phyloP scores from a whole-genome alignment of 2,113 vertebrate species.

The Trogon melanurus region DNA sequence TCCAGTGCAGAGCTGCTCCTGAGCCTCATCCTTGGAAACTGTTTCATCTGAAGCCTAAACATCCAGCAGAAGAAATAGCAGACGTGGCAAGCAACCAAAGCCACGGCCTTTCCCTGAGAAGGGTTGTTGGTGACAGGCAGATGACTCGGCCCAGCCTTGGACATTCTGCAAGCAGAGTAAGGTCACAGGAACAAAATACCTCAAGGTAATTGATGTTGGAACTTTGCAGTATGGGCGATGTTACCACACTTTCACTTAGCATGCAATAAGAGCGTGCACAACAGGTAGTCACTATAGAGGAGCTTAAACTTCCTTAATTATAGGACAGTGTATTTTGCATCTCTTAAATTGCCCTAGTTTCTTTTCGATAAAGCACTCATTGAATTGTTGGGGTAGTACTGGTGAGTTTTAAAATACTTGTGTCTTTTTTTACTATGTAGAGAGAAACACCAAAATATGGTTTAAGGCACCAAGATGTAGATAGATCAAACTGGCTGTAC shows the following conservation, averaged over 20 bases:
- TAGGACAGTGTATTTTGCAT: neutral
- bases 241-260: neutral
- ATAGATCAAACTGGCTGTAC: neutral
- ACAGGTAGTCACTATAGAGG: neutral
- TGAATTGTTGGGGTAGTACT: neutral
- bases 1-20: neutral
- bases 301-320: neutral
- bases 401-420: fast-evolving
- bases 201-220: neutral
- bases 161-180: neutral
- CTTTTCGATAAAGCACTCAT: neutral
- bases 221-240: neutral
- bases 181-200: neutral
- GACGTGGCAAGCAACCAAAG: neutral
- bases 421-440: neutral
- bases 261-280: neutral
- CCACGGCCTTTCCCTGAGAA: neutral
- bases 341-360: neutral
- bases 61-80: neutral
- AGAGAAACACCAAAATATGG: neutral
- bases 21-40: neutral
- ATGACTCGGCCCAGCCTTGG: neutral
- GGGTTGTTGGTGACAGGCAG: neutral
- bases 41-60: neutral
- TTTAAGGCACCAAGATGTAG: neutral